Evolutionary conservation across 2,797 vertebrate species (phyloP).

Genomic region (Acanthurus tractus): DNA sequence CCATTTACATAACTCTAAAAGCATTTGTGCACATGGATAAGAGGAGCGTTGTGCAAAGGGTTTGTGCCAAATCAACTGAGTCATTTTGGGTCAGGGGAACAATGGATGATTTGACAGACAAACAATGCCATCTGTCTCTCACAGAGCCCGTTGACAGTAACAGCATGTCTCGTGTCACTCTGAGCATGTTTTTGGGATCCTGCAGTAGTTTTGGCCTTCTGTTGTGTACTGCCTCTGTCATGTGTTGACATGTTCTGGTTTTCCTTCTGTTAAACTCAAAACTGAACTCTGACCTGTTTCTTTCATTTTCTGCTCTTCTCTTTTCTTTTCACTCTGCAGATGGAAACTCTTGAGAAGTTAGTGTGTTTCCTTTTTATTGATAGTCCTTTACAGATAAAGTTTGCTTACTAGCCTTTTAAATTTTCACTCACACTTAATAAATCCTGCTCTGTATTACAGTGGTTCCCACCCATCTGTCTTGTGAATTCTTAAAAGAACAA

Average conservation of each 20-base stretch:
- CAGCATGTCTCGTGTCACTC: constrained; percentile 67
- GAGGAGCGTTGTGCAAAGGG: constrained; percentile 29
- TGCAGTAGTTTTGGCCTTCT: constrained; percentile 31
- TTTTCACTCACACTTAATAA: constrained; percentile 20
- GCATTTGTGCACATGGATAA: constrained; percentile 36
- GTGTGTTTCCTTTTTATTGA: constrained; percentile 82
- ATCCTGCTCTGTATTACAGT: not conserved
- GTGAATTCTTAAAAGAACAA: not conserved
- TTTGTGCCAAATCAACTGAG: constrained; percentile 58
- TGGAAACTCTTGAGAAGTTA: constrained; percentile 97
- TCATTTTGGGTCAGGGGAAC: constrained; percentile 69
- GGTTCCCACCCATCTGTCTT: constrained; percentile 1
- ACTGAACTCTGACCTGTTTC: constrained; percentile 69
- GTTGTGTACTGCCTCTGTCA: constrained; percentile 15
- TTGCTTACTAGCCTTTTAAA: constrained; percentile 35
- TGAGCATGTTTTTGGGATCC: constrained; percentile 64
- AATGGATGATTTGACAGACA: constrained; percentile 60
- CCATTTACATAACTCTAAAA: constrained; percentile 53
- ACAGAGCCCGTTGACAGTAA: constrained; percentile 63
- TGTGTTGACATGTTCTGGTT: constrained; percentile 46
- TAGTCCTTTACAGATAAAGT: constrained; percentile 24
- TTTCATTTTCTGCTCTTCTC: constrained; percentile 70
- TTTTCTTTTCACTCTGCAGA: constrained; percentile 85
- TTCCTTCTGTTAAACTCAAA: constrained; percentile 32
- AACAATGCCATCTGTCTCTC: constrained; percentile 71